These are phyloP conservation scores for Deroptyus accipitrinus DNA, from an alignment of 2,113 vertebrate species.

Conservation along the genomic window DNA sequence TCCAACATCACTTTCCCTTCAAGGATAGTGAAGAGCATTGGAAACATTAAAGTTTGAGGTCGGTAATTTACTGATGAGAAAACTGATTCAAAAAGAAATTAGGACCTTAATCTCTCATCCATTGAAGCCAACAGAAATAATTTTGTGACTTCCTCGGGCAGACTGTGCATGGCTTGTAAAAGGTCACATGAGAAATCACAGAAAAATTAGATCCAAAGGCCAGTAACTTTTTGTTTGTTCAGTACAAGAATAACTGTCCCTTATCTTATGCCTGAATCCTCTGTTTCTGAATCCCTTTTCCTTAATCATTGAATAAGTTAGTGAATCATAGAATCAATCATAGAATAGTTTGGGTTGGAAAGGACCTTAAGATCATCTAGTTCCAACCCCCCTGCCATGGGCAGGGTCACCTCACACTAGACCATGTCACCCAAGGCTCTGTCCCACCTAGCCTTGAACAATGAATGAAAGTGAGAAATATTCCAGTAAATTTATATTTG, in stretches of 20 bases:
- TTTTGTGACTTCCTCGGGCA: background rate
- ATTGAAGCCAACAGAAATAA: background rate
- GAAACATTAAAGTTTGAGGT: conserved; percentile 47
- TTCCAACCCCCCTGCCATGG: background rate
- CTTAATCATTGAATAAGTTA: background rate
- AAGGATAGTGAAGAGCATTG: conserved; percentile 30
- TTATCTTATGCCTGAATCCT: background rate
- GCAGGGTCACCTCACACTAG: background rate
- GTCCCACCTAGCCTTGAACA: background rate
- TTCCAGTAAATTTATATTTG: background rate
- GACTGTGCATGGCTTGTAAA: background rate
- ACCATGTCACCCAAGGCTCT: background rate
- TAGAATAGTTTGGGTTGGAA: background rate
- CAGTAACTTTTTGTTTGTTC: background rate
- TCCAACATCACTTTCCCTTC: background rate
- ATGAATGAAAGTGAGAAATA: background rate
- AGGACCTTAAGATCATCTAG: background rate
- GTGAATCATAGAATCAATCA: background rate
- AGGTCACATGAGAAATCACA: background rate
- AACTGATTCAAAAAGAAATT: conserved; percentile 43
- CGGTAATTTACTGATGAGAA: conserved; percentile 44
- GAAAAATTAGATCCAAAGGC: background rate
- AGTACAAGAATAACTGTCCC: background rate
- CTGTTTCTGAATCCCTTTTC: background rate
- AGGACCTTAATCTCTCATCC: conserved; percentile 13